Conservation (phyloP, 2,113 vertebrate species). For the Mesitornis unicolor region DNA sequence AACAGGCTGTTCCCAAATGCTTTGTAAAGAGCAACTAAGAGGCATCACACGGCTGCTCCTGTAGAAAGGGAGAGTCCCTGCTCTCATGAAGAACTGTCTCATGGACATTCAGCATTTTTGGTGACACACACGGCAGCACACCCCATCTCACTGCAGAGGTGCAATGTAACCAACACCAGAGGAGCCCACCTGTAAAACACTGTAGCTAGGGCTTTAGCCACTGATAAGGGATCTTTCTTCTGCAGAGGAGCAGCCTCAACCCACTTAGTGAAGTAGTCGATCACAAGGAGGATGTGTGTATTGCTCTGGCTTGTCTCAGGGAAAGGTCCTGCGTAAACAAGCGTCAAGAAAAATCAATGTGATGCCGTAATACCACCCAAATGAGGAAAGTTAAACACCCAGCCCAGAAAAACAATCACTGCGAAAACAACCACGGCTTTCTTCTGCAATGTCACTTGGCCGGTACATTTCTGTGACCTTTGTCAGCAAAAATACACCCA, state of each 20-base stretch:
- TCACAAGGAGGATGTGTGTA: constrained; percentile 74
- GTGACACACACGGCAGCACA: neutral
- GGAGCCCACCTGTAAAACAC: constrained; percentile 81
- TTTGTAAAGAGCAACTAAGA: neutral
- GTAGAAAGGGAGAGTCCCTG: neutral
- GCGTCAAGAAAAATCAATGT: neutral
- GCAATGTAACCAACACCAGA: neutral
- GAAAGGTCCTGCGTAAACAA: constrained; percentile 78
- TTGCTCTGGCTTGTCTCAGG: constrained; percentile 78
- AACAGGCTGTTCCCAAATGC: neutral
- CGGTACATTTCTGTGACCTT: neutral
- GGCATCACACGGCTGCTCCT: neutral
- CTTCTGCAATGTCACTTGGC: neutral
- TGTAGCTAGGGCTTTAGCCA: constrained; percentile 83
- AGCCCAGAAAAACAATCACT: neutral
- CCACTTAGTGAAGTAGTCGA: constrained; percentile 90
- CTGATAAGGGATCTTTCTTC: constrained; percentile 78
- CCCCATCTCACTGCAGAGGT: neutral
- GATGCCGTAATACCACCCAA: neutral
- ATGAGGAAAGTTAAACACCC: neutral
- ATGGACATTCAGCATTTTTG: neutral
- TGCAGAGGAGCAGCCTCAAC: constrained; percentile 83
- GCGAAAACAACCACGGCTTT: neutral
- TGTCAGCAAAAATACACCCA: neutral
- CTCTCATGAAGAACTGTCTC: neutral